Percentiles rank a stretch among this genome's conserved stretches.
phyloP scores from a whole-genome alignment of 2,113 vertebrate species.

The Siniperca knerii region DNA sequence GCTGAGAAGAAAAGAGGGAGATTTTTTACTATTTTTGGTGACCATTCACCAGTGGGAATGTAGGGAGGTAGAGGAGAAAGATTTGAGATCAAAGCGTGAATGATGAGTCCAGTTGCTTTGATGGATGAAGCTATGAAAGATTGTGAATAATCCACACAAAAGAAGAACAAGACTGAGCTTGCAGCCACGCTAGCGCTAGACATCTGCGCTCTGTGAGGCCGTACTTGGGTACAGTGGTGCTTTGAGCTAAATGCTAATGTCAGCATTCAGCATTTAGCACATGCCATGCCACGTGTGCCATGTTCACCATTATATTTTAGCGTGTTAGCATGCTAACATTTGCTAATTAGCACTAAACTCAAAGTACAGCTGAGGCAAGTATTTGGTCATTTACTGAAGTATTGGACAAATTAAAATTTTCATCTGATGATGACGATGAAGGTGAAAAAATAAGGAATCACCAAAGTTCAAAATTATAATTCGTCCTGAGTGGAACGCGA shows the following conservation, averaged over 20 bases:
- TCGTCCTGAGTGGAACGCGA: neutral
- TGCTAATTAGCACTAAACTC: neutral
- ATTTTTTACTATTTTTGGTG: neutral
- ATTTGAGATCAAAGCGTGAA: slow-evolving; percentile 9
- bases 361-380: neutral
- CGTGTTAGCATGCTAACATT: neutral
- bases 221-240: neutral
- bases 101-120: neutral
- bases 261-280: neutral
- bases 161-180: neutral
- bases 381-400: neutral
- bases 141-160: neutral
- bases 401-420: neutral
- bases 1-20: neutral
- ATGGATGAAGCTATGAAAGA: neutral
- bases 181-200: neutral
- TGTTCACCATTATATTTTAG: neutral
- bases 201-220: neutral
- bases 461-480: neutral
- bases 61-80: neutral
- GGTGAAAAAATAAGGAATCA: neutral
- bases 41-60: neutral
- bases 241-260: neutral
- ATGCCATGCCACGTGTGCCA: no score
- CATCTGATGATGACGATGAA: neutral